These are phyloP conservation scores for Melanerpes aurifrons DNA, from an alignment of 2,113 vertebrate species.

Conservation along the genomic window DNA sequence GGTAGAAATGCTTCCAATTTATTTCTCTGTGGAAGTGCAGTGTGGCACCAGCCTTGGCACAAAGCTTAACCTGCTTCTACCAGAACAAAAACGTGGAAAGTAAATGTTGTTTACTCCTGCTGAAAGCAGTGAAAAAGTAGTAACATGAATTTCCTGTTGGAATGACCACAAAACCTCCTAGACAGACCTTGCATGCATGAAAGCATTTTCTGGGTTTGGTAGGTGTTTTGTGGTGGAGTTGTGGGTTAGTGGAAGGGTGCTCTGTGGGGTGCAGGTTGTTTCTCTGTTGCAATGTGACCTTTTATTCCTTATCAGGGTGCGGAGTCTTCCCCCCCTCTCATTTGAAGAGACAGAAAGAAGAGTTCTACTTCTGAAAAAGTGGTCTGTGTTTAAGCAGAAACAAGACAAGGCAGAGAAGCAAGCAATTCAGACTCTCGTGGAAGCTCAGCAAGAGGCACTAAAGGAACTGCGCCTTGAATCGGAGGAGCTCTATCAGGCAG, in stretches of 20 bases:
- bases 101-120: neutral
- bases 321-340: slow-evolving; percentile 68
- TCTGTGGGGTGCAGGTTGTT: neutral
- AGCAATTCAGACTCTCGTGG: slow-evolving; percentile 74
- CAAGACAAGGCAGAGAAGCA: slow-evolving; percentile 83
- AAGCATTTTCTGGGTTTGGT: neutral
- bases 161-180: neutral
- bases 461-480: slow-evolving; percentile 86
- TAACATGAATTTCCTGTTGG: neutral
- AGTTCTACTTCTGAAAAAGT: slow-evolving; percentile 88
- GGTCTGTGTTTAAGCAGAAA: slow-evolving; percentile 84
- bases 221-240: neutral
- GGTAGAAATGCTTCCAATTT: neutral
- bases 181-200: neutral
- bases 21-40: neutral
- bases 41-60: neutral
- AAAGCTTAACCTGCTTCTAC: neutral
- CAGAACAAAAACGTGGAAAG: neutral
- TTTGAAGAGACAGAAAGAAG: slow-evolving; percentile 86
- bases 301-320: slow-evolving; percentile 72
- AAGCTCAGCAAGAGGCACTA: slow-evolving; percentile 88
- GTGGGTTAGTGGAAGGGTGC: neutral
- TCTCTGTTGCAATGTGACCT: rapidly evolving
- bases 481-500: slow-evolving; percentile 85
- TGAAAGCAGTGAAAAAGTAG: neutral